These are phyloP conservation scores for Porites lobata DNA, from an alignment of 92 coral and sea anemone species.

Conservation along the genomic window DNA sequence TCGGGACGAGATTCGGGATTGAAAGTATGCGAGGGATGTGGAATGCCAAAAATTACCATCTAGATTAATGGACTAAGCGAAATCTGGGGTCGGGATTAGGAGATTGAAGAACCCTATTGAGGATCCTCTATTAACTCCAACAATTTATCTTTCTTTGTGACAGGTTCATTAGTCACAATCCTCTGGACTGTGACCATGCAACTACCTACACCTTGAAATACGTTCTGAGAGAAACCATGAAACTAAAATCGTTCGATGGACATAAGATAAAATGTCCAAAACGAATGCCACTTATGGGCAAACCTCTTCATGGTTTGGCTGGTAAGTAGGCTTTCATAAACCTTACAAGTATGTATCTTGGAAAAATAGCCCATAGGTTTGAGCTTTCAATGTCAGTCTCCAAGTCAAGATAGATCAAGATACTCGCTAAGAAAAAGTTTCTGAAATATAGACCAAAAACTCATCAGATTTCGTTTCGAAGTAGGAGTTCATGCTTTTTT, in stretches of 20 bases:
- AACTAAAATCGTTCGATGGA: slow-evolving; percentile 41
- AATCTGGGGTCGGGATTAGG: too few species aligned
- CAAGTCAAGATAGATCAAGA: too few species aligned
- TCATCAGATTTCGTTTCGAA: too few species aligned
- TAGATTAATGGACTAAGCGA: too few species aligned
- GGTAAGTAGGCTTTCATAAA: background rate
- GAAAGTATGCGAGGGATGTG: background rate
- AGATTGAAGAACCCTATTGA: too few species aligned
- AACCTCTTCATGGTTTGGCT: background rate
- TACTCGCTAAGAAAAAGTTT: too few species aligned
- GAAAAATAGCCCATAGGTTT: too few species aligned
- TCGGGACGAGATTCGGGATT: background rate
- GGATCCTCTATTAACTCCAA: too few species aligned
- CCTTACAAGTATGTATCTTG: too few species aligned
- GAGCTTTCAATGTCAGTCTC: too few species aligned
- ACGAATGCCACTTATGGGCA: background rate
- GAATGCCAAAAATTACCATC: background rate
- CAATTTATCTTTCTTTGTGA: background rate
- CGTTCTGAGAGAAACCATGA: background rate
- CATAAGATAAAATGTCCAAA: slow-evolving; percentile 21
- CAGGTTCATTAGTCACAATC: slow-evolving; percentile 44
- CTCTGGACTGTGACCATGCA: slow-evolving; percentile 32
- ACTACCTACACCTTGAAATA: slow-evolving; percentile 1
- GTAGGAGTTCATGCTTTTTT: too few species aligned
- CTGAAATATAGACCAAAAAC: too few species aligned